A percentile compares a stretch with the other conserved stretches of the same genome.
phyloP scores from a whole-genome alignment of 2,888 invertebrate species.

The Chrysotoxum bicinctum region DNA sequence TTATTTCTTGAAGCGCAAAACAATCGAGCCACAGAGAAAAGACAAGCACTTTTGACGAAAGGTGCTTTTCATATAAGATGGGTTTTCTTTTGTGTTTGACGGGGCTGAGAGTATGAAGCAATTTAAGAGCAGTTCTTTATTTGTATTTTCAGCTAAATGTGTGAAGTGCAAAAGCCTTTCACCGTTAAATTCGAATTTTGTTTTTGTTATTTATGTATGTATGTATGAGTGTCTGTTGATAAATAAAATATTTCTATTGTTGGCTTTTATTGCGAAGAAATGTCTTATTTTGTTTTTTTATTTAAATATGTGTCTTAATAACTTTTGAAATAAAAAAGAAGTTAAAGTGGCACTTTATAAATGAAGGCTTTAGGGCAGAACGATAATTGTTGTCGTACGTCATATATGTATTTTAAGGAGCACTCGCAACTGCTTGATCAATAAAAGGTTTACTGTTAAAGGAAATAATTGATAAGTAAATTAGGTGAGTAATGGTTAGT shows the following conservation, averaged over 20 bases:
- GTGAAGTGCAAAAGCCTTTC: constrained; percentile 1
- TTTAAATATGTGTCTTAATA: neutral
- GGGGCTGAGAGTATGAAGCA: constrained; percentile 5
- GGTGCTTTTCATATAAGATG: constrained; percentile 9
- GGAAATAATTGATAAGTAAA: no score
- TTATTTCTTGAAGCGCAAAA: constrained; percentile 37
- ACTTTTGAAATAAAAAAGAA: neutral
- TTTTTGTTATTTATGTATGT: neutral
- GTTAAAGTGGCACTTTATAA: neutral
- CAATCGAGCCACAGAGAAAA: constrained; percentile 12
- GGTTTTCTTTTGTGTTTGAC: constrained; percentile 29
- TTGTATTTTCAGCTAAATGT: neutral
- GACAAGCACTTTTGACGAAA: constrained; percentile 30
- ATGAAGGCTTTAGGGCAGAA: neutral
- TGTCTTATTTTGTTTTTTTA: neutral
- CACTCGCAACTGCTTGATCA: no score
- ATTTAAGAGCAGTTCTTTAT: constrained; percentile 21
- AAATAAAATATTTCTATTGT: neutral
- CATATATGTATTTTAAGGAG: no score
- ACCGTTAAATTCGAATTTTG: neutral
- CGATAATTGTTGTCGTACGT: neutral
- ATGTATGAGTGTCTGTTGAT: neutral
- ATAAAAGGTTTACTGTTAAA: no score
- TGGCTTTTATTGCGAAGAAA: neutral
- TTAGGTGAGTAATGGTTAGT: no score